Evolutionary conservation across 2,113 vertebrate species (phyloP), one percentile per base, ranked within the genome.

Genomic region (Cephalopholis sonnerati): DNA sequence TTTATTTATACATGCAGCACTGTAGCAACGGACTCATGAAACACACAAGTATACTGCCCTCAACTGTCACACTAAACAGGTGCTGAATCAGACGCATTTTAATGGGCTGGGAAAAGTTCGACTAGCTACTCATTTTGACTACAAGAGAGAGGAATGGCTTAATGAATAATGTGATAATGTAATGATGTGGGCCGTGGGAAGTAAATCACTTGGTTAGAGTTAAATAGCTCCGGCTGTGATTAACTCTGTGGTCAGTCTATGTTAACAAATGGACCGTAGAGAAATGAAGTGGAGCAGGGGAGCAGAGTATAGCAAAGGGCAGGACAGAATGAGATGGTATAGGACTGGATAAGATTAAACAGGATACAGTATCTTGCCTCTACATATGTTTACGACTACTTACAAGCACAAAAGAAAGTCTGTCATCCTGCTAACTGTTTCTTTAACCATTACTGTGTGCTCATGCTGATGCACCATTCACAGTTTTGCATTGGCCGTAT

Each of bases 161-260:
- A 72, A 63, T 59, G 55, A 62, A 78, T 80, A 73, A 79, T 27
- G 39, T 44, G 53, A 83, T 80, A 73, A 54, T 57, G 63, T 62
- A 69, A 79, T 85, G 36, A 85, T 68, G 79, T 81, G 63, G 54
- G 22, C 63, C 41, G 48, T 50, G 22, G 76, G 62, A 65, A 77
- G 71, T 11, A 71, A 13, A 76, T 82, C 80, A 58, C 71, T 61
- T 48, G 51, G 62, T 74, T 66, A 39, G 39, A 84, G 50, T 51
- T 65, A 69, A 87, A 78, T 55, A 25, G 61, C 77, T 72, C 22
- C 17, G 54, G 53, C 53, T 71, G 66, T 53, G 70, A 81, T 70
- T 39, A 74, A 63, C 41, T 63, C 29, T 57, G 57, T 70, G 66
- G 85, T 68, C 68, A 36, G 74, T 24, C 44, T 50, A 24, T 74